These are phyloP conservation scores for Gasteruption jaculator DNA, from an alignment of 2,888 invertebrate species.

Conservation along the genomic window DNA sequence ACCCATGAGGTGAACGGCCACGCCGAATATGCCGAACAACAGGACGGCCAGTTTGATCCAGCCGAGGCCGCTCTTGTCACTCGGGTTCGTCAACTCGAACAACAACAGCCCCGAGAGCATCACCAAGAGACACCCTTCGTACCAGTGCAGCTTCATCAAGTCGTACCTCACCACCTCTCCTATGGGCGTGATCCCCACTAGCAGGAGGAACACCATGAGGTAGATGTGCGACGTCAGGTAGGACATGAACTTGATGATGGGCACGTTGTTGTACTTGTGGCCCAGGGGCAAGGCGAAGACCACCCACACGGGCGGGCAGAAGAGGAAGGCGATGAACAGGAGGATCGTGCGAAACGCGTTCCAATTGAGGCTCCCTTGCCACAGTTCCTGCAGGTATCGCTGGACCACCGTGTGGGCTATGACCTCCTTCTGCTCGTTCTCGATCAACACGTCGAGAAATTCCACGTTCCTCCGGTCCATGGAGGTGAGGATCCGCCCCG, in stretches of 20 bases:
- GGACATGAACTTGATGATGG: conserved; percentile 99
- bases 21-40: conserved; percentile 84
- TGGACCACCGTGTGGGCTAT: conserved; percentile 97
- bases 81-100: conserved; percentile 95
- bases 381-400: conserved; percentile 93
- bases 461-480: conserved; percentile 92
- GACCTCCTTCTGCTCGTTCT: conserved; percentile 97
- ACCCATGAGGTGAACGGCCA: conserved; percentile 83
- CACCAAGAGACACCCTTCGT: conserved; percentile 91
- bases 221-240: conserved; percentile 98
- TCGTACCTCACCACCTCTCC: conserved; percentile 76
- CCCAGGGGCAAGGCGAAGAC: conserved; percentile 92
- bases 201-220: conserved; percentile 86
- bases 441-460: conserved; percentile 93
- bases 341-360: conserved; percentile 91
- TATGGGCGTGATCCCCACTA: conserved; percentile 85
- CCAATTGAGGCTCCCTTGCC: conserved; percentile 97
- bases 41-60: conserved; percentile 88
- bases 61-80: conserved; percentile 94
- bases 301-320: conserved; percentile 95
- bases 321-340: conserved; percentile 85
- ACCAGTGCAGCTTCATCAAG: conserved; percentile 88
- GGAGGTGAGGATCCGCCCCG: conserved; percentile 90
- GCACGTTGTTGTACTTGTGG: conserved; percentile 95
- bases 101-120: conserved; percentile 93